A percentile compares a stretch with the other conserved stretches of the same genome.
Evolutionary conservation across 2,797 vertebrate genomes (phyloP).

Genomic region (Tragelaphus eurycerus): DNA sequence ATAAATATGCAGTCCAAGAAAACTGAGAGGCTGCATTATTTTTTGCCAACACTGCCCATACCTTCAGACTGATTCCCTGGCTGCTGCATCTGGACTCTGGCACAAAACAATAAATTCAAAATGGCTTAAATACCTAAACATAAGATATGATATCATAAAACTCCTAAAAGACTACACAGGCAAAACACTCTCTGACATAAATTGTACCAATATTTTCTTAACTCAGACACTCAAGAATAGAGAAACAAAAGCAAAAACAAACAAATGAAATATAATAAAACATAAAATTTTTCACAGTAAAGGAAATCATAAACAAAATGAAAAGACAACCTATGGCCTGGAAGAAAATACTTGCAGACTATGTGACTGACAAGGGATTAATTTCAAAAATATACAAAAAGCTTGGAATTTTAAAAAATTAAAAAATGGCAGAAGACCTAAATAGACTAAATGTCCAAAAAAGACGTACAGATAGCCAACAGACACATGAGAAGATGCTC

Average conservation of each 20-base stretch:
- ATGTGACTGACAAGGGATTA: neutral
- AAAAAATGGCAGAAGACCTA: neutral
- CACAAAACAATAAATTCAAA: neutral
- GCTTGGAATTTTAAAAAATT: neutral
- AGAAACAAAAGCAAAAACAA: neutral
- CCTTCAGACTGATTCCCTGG: too few relatives aligned
- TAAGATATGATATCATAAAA: neutral
- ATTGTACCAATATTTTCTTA: neutral
- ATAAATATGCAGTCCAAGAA: too few relatives aligned
- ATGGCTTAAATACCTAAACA: neutral
- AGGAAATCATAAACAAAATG: neutral
- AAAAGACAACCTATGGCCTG: neutral
- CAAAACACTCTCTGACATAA: neutral
- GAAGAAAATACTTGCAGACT: neutral
- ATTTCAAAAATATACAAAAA: neutral
- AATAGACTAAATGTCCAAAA: neutral
- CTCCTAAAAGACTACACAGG: neutral
- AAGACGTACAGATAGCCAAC: neutral
- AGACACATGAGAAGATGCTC: neutral
- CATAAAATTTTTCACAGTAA: neutral
- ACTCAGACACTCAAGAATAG: neutral
- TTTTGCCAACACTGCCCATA: too few relatives aligned
- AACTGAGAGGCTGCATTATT: too few relatives aligned
- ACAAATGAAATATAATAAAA: neutral
- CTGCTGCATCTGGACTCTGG: too few relatives aligned